Evolutionary conservation across 1,140 invertebrate species (phyloP).

Genomic region (Rhyacophila brunnea): DNA sequence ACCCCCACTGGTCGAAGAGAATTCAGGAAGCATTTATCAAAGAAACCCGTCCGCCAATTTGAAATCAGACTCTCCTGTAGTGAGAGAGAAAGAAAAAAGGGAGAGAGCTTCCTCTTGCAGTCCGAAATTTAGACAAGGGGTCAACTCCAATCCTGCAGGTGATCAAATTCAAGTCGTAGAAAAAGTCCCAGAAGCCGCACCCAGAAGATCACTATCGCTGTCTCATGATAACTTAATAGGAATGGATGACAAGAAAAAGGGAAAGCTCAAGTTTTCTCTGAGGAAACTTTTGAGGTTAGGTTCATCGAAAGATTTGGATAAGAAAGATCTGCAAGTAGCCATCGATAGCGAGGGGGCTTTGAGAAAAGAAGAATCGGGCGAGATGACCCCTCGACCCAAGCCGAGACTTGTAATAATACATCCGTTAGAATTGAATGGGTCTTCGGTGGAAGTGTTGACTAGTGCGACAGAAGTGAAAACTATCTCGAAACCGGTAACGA

Average conservation of each 20-base stretch:
- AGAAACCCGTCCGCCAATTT: constrained; percentile 58
- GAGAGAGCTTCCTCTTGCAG: constrained; percentile 66
- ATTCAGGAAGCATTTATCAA: constrained; percentile 49
- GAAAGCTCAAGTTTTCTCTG: constrained; percentile 73
- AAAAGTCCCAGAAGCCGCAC: constrained; percentile 59
- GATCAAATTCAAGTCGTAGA: constrained; percentile 32
- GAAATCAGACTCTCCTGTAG: constrained; percentile 66
- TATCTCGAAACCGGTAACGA: constrained; percentile 46
- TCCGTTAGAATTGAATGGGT: constrained; percentile 79
- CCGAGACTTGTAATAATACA: constrained; percentile 82
- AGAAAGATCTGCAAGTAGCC: constrained; percentile 51
- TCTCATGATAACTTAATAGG: constrained; percentile 68
- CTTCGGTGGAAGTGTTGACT: constrained; percentile 73
- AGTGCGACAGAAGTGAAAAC: constrained; percentile 54
- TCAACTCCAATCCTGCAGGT: constrained; percentile 37
- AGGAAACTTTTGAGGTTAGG: constrained; percentile 80
- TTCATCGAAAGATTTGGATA: constrained; percentile 64
- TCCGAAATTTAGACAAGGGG: constrained; percentile 58
- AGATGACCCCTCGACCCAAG: constrained; percentile 58
- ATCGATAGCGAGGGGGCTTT: constrained; percentile 43
- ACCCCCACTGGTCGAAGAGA: constrained; percentile 57
- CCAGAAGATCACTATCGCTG: constrained; percentile 65
- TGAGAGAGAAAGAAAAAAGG: constrained; percentile 72
- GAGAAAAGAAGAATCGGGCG: constrained; percentile 61
- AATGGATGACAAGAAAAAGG: constrained; percentile 66